These are phyloP conservation scores for Discoglossus pictus DNA, from an alignment of 2,797 vertebrate species.

Conservation along the genomic window DNA sequence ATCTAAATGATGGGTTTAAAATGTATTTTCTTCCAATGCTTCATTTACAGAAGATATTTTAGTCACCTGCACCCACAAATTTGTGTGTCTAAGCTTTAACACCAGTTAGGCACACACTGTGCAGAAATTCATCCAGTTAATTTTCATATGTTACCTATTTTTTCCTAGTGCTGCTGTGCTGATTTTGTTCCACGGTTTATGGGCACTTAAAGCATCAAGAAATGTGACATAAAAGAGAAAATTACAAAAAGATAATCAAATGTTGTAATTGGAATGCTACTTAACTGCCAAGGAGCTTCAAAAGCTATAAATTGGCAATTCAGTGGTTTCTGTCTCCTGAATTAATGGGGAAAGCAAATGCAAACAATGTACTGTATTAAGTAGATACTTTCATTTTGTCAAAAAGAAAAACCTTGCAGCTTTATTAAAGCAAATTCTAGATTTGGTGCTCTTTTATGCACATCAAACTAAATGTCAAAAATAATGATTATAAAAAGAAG, in stretches of 20 bases:
- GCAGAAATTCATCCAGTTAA: no score
- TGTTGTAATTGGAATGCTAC: constrained; percentile 29
- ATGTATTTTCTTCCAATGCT: no score
- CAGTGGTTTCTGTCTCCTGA: constrained; percentile 13
- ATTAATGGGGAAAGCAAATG: constrained; percentile 20
- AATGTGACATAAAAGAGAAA: constrained; percentile 24
- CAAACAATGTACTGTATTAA: constrained; percentile 25
- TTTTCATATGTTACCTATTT: no score
- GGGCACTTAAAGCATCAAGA: constrained; percentile 17
- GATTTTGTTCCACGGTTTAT: no score
- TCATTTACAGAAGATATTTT: no score
- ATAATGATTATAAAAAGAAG: no score
- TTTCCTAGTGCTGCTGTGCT: no score
- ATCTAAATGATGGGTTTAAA: no score
- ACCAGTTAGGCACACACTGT: no score
- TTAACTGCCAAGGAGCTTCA: constrained; percentile 17
- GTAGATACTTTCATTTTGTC: neutral
- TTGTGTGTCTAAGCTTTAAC: no score
- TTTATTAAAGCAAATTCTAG: neutral
- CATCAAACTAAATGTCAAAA: no score
- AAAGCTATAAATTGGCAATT: constrained; percentile 21
- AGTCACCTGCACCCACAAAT: no score
- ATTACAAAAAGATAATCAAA: constrained; percentile 40
- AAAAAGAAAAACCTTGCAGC: neutral
- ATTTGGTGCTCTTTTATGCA: neutral